Conservation (phyloP, 92 coral and sea anemone genomes). For the Epizoanthus fatuus region DNA sequence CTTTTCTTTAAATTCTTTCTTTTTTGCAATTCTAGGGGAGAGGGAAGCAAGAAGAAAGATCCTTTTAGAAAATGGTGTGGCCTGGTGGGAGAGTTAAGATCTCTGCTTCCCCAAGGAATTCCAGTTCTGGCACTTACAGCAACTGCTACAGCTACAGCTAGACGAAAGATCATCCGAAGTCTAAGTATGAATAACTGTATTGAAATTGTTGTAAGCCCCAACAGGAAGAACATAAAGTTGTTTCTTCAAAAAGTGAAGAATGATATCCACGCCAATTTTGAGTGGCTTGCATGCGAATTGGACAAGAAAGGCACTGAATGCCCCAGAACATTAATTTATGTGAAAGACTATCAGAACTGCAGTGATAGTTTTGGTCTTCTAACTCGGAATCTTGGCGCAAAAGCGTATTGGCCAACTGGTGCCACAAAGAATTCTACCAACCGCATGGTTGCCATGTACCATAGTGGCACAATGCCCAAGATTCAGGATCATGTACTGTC, state of each 20-base stretch:
- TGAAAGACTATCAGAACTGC: slow-evolving; percentile 30
- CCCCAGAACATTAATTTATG: slow-evolving; percentile 45
- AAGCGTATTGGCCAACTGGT: slow-evolving; percentile 29
- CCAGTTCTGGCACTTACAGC: slow-evolving; percentile 68
- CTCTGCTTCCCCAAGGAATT: slow-evolving; percentile 51
- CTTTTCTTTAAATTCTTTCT: neutral
- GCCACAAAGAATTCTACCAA: slow-evolving; percentile 16
- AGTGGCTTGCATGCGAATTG: slow-evolving; percentile 49
- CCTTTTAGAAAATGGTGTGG: slow-evolving; percentile 77
- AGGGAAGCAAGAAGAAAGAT: slow-evolving; percentile 27
- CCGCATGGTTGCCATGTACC: slow-evolving; percentile 36
- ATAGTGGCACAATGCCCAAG: slow-evolving; percentile 29
- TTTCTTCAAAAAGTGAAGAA: slow-evolving; percentile 35
- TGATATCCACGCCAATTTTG: slow-evolving; percentile 44
- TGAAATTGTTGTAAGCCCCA: slow-evolving; percentile 59
- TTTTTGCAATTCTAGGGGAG: slow-evolving; percentile 28
- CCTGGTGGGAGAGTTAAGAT: slow-evolving; percentile 56
- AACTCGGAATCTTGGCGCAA: neutral
- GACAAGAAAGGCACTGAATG: slow-evolving; percentile 28
- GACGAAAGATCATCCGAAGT: slow-evolving; percentile 34
- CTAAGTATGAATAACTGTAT: slow-evolving; percentile 44
- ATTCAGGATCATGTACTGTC: slow-evolving; percentile 12
- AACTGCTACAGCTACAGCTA: slow-evolving; percentile 52
- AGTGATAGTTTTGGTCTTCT: slow-evolving; percentile 6
- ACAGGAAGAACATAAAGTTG: slow-evolving; percentile 67